Base-by-base conservation (phyloP, 2,888 invertebrate species). In the Prosopocoilus inquinatus region DNA sequence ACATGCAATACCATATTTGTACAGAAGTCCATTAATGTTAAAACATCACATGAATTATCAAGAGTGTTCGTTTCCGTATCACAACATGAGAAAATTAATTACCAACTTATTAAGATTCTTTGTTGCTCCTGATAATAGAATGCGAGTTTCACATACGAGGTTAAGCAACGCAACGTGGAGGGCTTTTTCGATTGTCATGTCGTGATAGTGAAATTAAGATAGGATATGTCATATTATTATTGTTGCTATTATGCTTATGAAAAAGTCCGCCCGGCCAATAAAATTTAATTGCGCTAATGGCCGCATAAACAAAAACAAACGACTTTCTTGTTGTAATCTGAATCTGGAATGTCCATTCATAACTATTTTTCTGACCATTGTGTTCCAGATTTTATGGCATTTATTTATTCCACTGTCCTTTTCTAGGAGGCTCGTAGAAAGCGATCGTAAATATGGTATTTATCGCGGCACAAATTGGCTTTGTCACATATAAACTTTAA, bases 281-380 rank as follows among this genome's bases (percentile, higher is more conserved):
- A 41, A 38, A 41, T 41, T 41, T 41, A 41, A 41, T 41, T 41
- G 41, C 41, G 16, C 16, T 41, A 41, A 41, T 41, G 41, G 41
- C 41, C 15, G n/a, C 12, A 41, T 11, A 11, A 41, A 11, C 12
- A 11, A 11, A 41, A 41, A 41, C 41, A 15, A 16, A 15, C 16
- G 16, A 41, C 41, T 41, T 41, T 41, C 41, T 41, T 16, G 41
- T 41, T 28, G 20, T 28, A 28, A 28, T 5, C 3, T 28, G 20
- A 28, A 28, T 28, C 20, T 28, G 20, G 20, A 28, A 28, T 28
- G 20, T 28, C 20, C 20, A 28, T 28, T 28, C 20, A 28, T 28
- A 28, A 28, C 20, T 28, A 28, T 28, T 28, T 28, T 28, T 28
- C 20, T 28, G 20, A 28, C 20, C 20, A 28, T 28, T 28, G 20